Evolutionary conservation across 2,113 vertebrate species (phyloP), one percentile per base, ranked within the genome.

Genomic region (Tyto alba): DNA sequence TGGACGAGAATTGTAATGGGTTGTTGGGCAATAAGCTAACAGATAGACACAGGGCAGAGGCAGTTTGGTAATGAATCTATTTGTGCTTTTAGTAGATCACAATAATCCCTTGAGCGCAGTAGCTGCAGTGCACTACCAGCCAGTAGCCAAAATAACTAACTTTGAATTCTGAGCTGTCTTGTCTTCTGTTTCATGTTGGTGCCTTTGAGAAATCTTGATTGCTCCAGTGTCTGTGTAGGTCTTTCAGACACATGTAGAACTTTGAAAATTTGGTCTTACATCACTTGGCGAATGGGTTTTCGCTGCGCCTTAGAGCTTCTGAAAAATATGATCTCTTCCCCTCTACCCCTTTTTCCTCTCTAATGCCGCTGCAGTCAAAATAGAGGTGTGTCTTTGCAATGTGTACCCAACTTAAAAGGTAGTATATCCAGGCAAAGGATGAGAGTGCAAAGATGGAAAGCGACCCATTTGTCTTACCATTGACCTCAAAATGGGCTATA

Each of bases 271-370:
- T 59, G 38, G 45, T 79, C n/a, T 15, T 69, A 18, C 10, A 2
- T 85, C 1, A 0, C 21, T 63, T 62, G 45, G 17, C 0, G 1
- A 60, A 20, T 73, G n/a, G 53, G n/a, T 13, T 73, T 83, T 21
- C 10, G 7, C 47, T 72, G 27, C 59, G 40, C 34, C 30, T 29
- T 30, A 19, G 21, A 14, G 45, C 60, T 71, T 85, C 50, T 91
- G 93, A 63, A 55, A 66, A 38, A 57, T 20, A 38, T 0, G 8
- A 1, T 73, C 29, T 69, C 20, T 90, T 60, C 19, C 4, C 13
- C 18, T 19, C 5, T 12, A 7, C 4, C 3, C 2, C 0, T 45
- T 83, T 83, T 78, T 78, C 32, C 10, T 69, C 21, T 56, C 16
- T 38, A 29, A 34, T 36, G 73, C 59, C 67, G 2, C 41, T 81